Percentiles rank a stretch among this genome's conserved stretches.
Conservation (phyloP, 1,140 invertebrate species). For the Vollenhovia emeryi region DNA sequence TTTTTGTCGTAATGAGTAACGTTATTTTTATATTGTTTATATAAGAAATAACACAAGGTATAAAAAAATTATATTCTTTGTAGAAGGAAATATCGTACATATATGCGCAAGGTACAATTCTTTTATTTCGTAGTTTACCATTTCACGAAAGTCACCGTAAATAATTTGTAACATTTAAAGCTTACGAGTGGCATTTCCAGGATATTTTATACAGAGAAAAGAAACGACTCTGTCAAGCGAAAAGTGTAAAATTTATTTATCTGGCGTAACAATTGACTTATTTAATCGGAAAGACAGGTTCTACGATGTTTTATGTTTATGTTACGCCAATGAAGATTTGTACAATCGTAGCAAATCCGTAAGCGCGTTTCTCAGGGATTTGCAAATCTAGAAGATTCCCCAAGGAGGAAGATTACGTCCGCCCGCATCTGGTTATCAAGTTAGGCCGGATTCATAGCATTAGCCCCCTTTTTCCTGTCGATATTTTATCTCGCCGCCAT, state of each 20-base stretch:
- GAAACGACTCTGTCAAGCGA: neutral
- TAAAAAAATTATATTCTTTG: neutral
- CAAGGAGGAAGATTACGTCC: conserved; percentile 48
- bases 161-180: neutral
- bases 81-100: neutral
- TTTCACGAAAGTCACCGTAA: neutral
- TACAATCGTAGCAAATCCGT: conserved; percentile 37
- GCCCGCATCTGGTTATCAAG: conserved; percentile 65
- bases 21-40: conserved; percentile 17
- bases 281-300: neutral
- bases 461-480: neutral
- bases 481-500: conserved; percentile 60
- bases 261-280: neutral
- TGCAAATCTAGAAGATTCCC: conserved; percentile 35
- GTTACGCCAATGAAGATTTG: conserved; percentile 35
- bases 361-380: conserved; percentile 33
- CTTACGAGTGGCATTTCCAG: neutral
- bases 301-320: neutral
- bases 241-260: neutral
- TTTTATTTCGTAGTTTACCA: neutral
- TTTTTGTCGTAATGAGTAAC: conserved; percentile 24
- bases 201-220: neutral
- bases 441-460: conserved; percentile 20
- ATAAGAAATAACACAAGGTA: neutral
- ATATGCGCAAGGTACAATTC: neutral